Percentiles rank a stretch among this genome's conserved stretches.
These are phyloP conservation scores for Scytalopus superciliaris DNA, from an alignment of 2,113 vertebrate genomes.

Conservation along the genomic window DNA sequence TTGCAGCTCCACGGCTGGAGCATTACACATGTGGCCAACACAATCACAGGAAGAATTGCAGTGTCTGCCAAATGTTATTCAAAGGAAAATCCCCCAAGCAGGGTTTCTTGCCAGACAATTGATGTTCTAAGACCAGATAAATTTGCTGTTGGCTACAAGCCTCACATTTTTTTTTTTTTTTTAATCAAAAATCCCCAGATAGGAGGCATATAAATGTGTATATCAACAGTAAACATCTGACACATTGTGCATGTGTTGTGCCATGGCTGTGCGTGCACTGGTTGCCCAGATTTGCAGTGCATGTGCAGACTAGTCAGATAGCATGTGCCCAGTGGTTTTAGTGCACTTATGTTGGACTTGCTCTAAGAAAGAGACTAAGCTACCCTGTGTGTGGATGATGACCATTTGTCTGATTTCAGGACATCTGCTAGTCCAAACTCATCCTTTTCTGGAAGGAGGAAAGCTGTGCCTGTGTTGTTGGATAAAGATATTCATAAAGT, in stretches of 20 bases:
- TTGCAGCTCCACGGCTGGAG: too few relatives aligned
- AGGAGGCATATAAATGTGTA: not conserved
- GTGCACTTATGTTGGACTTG: not conserved
- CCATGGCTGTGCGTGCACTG: not conserved
- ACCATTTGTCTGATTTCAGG: not conserved
- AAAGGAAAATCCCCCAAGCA: not conserved
- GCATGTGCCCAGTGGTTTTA: not conserved
- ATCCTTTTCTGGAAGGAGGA: not conserved
- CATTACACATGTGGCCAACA: not conserved
- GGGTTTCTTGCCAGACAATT: not conserved
- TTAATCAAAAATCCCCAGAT: not conserved
- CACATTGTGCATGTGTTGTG: not conserved
- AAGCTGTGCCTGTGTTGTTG: not conserved
- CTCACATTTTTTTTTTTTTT: not conserved
- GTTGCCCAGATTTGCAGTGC: not conserved
- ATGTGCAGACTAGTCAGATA: accelerated
- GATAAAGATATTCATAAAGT: not conserved
- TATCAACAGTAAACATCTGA: not conserved
- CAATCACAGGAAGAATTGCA: not conserved
- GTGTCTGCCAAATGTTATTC: not conserved
- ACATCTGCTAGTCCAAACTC: not conserved
- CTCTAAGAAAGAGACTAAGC: not conserved
- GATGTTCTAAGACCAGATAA: not conserved
- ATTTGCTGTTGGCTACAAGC: not conserved
- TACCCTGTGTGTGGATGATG: not conserved